Base-by-base conservation (phyloP, 2,888 invertebrate species). In the Steinernema hermaphroditum region DNA sequence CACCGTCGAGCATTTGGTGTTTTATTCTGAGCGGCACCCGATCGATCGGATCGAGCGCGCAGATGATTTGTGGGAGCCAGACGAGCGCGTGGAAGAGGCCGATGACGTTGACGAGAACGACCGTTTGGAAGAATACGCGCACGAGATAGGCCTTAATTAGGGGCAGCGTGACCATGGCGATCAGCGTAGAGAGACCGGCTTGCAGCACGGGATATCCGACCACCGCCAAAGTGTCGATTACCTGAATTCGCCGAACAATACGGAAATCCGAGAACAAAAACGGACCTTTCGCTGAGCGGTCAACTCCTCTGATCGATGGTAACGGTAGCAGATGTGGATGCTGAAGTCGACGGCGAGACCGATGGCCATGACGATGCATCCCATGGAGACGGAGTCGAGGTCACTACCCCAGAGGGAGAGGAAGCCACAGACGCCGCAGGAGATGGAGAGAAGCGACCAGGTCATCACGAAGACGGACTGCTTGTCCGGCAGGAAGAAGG, bases 401-500 rank as follows among this genome's bases (percentile, higher is more conserved):
- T 86, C 86, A 14, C 83, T 83, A 2, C 85, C 85, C 70, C 83
- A 77, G 8, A 84, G 74, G 37, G 82, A 83, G 34, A 86, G 78
- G 57, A 85, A 84, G 74, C 86, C 86, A 72, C 86, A 86, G 19
- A 86, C 85, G 57, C 86, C 86, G 81, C 82, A 84, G 0, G 85
- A 84, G 57, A 85, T 85, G 12, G 85, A 85, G 32, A 85, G 78
- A 41, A 85, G 80, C n/a, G 85, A 85, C 78, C 82, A 86, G 6
- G 85, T 84, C 84, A 85, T 86, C 71, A 84, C 74, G 77, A 85
- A 85, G 32, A 86, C 85, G 22, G 85, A 86, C 46, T 81, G 85
- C 82, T 76, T 80, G 73, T 85, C 85, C 16, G 85, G 85, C 22
- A 85, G 77, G 80, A 85, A 85, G 75, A 85, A 83, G 73, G 83